phyloP scores from a whole-genome alignment of 2,113 vertebrate species.

The Larimichthys crocea region DNA sequence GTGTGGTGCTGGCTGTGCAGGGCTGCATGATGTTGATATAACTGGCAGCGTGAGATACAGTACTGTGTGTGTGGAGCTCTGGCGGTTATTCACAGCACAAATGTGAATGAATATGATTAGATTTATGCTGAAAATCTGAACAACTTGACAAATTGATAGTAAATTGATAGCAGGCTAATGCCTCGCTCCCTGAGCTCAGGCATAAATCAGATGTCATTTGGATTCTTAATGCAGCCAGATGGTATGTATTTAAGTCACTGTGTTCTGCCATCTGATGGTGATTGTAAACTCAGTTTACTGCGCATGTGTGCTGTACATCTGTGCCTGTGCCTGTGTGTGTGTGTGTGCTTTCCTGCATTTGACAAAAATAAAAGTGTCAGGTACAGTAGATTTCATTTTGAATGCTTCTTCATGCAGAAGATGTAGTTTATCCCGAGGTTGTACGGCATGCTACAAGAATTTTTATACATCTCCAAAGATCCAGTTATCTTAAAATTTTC shows the following conservation, averaged over 20 bases:
- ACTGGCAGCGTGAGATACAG: constrained; percentile 45
- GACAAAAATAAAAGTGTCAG: constrained; percentile 13
- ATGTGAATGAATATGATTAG: constrained; percentile 58
- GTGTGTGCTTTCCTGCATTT: constrained; percentile 9
- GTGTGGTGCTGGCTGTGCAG: constrained; percentile 50
- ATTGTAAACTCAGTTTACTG: constrained; percentile 44
- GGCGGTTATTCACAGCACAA: constrained; percentile 40
- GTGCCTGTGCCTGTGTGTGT: neutral
- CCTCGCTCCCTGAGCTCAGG: constrained; percentile 43
- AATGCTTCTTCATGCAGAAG: constrained; percentile 30
- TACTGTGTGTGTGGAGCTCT: constrained; percentile 26
- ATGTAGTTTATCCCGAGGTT: constrained; percentile 12
- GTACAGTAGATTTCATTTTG: constrained; percentile 45
- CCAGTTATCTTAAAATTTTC: constrained; percentile 29
- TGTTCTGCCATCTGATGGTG: constrained; percentile 59
- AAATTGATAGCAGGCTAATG: constrained; percentile 68
- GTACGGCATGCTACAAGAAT: constrained; percentile 32
- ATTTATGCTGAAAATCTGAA: constrained; percentile 63
- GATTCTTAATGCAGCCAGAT: constrained; percentile 71
- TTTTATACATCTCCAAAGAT: constrained; percentile 37
- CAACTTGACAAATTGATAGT: constrained; percentile 66
- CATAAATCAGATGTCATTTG: constrained; percentile 71
- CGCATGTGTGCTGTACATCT: constrained; percentile 26
- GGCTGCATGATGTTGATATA: constrained; percentile 37
- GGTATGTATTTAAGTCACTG: constrained; percentile 67